A percentile compares a stretch with the other conserved stretches of the same genome.
Evolutionary conservation across 2,888 invertebrate genomes (phyloP).

Genomic region (Stratiomys singularior): DNA sequence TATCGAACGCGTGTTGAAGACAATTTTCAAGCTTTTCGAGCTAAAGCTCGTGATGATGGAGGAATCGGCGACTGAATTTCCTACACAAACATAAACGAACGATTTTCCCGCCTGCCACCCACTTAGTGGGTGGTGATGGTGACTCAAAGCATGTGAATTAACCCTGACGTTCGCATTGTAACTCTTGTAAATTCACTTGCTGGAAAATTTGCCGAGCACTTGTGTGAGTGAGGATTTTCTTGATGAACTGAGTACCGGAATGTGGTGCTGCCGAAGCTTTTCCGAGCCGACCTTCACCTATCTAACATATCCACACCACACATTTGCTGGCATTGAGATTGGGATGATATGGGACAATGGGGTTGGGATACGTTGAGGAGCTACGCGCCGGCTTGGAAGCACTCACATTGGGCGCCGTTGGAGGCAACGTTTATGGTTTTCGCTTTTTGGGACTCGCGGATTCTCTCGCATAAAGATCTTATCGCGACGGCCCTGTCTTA

Average conservation of each 20-base stretch:
- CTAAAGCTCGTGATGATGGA: neutral
- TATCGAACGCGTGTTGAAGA: neutral
- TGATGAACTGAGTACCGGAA: constrained; percentile 9
- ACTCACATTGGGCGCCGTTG: constrained; percentile 1
- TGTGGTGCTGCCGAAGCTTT: constrained; percentile 22
- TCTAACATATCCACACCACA: neutral
- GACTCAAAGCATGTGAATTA: neutral
- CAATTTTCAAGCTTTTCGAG: constrained; percentile 2
- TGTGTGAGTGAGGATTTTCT: constrained; percentile 4
- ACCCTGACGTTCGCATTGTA: neutral
- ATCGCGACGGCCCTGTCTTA: constrained; percentile 33
- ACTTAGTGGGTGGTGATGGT: neutral
- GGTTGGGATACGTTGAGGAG: constrained; percentile 10
- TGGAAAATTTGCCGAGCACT: neutral
- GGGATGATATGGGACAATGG: constrained; percentile 15
- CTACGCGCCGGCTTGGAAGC: constrained; percentile 9
- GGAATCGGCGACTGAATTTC: neutral
- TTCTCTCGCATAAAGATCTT: neutral
- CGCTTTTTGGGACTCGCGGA: constrained; percentile 7
- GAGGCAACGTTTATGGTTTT: constrained; percentile 8
- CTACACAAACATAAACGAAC: neutral
- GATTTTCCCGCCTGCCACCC: constrained; percentile 18
- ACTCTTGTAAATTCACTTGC: neutral
- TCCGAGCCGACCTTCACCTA: constrained; percentile 43
- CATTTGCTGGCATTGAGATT: constrained; percentile 3